A percentile compares a stretch with the other conserved stretches of the same genome.
Conservation (phyloP, 2,888 invertebrate genomes). For the Anagyrus pseudococci region DNA sequence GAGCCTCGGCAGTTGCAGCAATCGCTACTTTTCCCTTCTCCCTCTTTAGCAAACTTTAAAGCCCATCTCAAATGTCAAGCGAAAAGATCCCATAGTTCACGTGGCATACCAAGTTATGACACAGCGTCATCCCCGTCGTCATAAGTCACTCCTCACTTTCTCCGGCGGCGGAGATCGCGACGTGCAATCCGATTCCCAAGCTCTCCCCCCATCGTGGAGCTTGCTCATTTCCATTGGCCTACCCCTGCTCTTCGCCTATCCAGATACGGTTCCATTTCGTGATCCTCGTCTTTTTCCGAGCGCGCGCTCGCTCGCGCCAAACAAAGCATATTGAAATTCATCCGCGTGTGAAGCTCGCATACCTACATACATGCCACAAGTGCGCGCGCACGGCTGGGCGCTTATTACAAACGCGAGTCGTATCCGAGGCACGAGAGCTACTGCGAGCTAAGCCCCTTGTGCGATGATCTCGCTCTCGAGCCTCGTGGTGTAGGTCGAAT, state of each 20-base stretch:
- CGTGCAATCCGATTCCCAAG: neutral
- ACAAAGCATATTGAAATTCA: constrained; percentile 34
- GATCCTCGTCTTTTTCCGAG: neutral
- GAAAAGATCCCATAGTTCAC: neutral
- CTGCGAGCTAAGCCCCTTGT: too few species aligned
- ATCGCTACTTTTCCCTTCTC: too few species aligned
- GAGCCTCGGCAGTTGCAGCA: too few species aligned
- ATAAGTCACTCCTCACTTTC: neutral
- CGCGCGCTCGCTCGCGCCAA: constrained; percentile 1
- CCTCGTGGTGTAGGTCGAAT: neutral
- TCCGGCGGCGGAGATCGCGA: neutral
- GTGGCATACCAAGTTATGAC: neutral
- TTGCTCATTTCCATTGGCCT: neutral
- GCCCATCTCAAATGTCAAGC: neutral
- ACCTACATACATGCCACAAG: constrained; percentile 20
- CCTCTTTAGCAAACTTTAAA: too few species aligned
- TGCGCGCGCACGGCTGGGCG: constrained; percentile 3
- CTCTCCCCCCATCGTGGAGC: neutral
- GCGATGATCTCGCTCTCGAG: neutral
- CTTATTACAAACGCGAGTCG: too few species aligned
- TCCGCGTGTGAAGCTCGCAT: constrained; percentile 33
- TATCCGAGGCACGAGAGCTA: too few species aligned
- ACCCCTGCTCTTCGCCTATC: neutral
- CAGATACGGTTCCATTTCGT: too few species aligned
- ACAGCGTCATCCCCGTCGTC: neutral